Evolutionary conservation across 2,888 invertebrate species (phyloP), one percentile per base, ranked within the genome.

Genomic region (Cryptosula pallasiana): DNA sequence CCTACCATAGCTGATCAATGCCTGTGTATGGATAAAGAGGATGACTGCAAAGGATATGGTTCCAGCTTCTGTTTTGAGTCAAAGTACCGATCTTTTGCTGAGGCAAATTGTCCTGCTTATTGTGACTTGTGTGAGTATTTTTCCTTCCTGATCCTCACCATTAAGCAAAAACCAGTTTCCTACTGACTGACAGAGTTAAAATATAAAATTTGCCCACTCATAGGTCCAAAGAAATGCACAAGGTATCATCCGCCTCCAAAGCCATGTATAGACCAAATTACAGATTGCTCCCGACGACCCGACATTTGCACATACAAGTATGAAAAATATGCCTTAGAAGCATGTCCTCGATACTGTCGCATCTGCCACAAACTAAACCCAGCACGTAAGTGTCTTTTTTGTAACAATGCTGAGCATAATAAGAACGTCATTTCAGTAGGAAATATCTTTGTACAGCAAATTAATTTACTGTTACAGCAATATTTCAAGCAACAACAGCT

Each of bases 401-500:
- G n/a, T n/a, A n/a, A n/a, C n/a, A n/a, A n/a, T n/a, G n/a, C n/a
- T n/a, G n/a, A n/a, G n/a, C n/a, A n/a, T n/a, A n/a, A n/a, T n/a
- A n/a, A n/a, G n/a, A n/a, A n/a, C n/a, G n/a, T n/a, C n/a, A n/a
- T n/a, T n/a, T n/a, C n/a, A n/a, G n/a, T n/a, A n/a, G n/a, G n/a
- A n/a, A n/a, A n/a, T n/a, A n/a, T n/a, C n/a, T n/a, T n/a, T n/a
- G 20, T 45, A 45, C 20, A 45, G 9, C 20, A 13, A 13, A 20
- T 13, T 20, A 13, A 45, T 13, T 45, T 9, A 45, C 20, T 45
- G 20, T 45, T 55, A 55, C 5, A 55, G 55, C 25, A 63, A 32
- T 63, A 32, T 29, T 63, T 29, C 63, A 20, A 63, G 32, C 63
- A 13, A 63, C 63, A 63, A 63, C 63, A 3, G 29, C 63, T 3